phyloP scores from a whole-genome alignment of 2,113 vertebrate species.

The Pseudorectes ferrugineus region DNA sequence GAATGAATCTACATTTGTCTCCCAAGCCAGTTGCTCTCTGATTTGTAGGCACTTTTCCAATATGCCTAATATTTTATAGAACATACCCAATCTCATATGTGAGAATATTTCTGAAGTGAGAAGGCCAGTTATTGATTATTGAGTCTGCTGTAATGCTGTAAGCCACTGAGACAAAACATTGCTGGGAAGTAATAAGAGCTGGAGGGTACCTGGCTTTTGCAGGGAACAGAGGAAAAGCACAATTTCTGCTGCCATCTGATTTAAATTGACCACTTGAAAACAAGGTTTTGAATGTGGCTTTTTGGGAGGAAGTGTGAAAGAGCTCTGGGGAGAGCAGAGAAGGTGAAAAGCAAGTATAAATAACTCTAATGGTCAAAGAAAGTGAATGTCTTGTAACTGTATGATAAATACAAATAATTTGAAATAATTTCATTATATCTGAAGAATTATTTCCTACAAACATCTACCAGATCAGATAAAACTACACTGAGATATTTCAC shows the following conservation, averaged over 20 bases:
- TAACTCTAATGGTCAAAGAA: neutral
- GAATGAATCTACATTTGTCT: neutral
- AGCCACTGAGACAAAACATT: slow-evolving; percentile 24
- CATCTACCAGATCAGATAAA: neutral
- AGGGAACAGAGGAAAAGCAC: neutral
- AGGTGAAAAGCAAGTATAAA: neutral
- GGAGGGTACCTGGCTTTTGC: neutral
- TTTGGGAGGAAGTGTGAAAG: neutral
- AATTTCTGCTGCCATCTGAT: neutral
- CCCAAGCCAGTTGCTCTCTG: neutral
- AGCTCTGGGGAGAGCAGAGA: neutral
- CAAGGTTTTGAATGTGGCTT: neutral
- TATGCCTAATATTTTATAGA: neutral
- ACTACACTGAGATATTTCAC: neutral
- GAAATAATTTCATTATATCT: neutral
- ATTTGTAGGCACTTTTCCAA: slow-evolving; percentile 13
- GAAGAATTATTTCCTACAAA: neutral
- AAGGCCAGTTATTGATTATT: slow-evolving; percentile 16
- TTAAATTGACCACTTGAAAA: slow-evolving; percentile 22
- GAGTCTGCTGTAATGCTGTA: slow-evolving; percentile 15
- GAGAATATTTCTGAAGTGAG: slow-evolving; percentile 1
- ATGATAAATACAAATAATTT: neutral
- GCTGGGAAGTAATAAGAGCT: slow-evolving; percentile 30
- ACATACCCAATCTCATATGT: neutral
- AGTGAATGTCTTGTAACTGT: neutral